Evolutionary conservation across 2,888 invertebrate genomes (phyloP).

Genomic region (Hypolimnas misippus): DNA sequence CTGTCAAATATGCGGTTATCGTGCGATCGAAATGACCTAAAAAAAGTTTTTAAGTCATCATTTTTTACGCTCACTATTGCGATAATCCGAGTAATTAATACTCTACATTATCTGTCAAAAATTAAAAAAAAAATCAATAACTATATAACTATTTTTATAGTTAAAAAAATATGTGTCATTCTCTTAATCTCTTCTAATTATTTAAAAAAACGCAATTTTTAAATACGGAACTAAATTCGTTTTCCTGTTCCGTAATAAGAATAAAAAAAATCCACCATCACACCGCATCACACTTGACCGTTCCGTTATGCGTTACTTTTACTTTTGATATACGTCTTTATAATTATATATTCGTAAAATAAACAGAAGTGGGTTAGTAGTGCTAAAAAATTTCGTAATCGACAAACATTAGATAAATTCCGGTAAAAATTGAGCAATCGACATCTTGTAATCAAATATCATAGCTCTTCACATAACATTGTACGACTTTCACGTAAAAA

Average conservation of each 20-base stretch:
- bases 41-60: no score
- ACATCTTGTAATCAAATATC: constrained; percentile 11
- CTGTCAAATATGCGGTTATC: no score
- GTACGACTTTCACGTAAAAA: constrained; percentile 38
- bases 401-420: constrained; percentile 45
- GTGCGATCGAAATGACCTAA: no score
- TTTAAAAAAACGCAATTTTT: no score
- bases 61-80: no score
- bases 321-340: constrained; percentile 30
- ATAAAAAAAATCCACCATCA: not conserved
- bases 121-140: no score
- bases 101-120: no score
- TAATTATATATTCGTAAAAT: constrained; percentile 36
- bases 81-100: no score
- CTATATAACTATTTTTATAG: no score
- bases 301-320: constrained; percentile 32
- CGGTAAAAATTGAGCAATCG: constrained; percentile 44
- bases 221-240: no score
- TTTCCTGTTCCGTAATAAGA: constrained; percentile 1
- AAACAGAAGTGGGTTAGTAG: constrained; percentile 46
- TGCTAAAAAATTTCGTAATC: constrained; percentile 46
- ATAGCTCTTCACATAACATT: constrained; percentile 6
- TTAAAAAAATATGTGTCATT: no score
- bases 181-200: not conserved
- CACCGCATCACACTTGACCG: constrained; percentile 27